Evolutionary conservation across 2,888 invertebrate species (phyloP).

Genomic region (Chesias legatella): DNA sequence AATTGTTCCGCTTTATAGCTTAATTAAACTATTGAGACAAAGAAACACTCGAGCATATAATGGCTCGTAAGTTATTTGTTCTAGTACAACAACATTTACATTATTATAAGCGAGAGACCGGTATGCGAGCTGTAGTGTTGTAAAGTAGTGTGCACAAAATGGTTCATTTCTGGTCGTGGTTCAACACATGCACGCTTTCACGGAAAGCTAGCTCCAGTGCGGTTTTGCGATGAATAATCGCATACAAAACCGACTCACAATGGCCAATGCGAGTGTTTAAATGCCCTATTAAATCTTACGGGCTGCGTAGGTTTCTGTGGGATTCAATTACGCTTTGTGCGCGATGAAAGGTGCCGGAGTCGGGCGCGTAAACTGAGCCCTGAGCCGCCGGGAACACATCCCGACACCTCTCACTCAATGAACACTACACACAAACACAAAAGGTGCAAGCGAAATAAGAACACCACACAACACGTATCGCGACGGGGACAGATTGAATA

Average conservation of each 20-base stretch:
- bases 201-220: conserved; percentile 65
- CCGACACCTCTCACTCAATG: conserved; percentile 78
- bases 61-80: conserved; percentile 19
- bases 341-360: conserved; percentile 75
- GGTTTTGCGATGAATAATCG: conserved; percentile 74
- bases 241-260: conserved; percentile 74
- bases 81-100: conserved; percentile 35
- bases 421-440: conserved; percentile 77
- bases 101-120: conserved; percentile 34
- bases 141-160: conserved; percentile 40
- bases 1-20: too few species aligned
- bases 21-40: conserved; percentile 20
- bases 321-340: conserved; percentile 80
- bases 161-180: conserved; percentile 51
- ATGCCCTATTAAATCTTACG: conserved; percentile 80
- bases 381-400: conserved; percentile 69
- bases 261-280: conserved; percentile 80
- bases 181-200: conserved; percentile 61
- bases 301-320: conserved; percentile 78
- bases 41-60: conserved; percentile 16
- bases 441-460: conserved; percentile 74
- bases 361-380: conserved; percentile 73
- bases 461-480: conserved; percentile 63
- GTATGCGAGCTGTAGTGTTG: conserved; percentile 44
- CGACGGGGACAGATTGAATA: conserved; percentile 76